Evolutionary conservation across 2,888 invertebrate genomes (phyloP).

Genomic region (Dilophus febrilis): DNA sequence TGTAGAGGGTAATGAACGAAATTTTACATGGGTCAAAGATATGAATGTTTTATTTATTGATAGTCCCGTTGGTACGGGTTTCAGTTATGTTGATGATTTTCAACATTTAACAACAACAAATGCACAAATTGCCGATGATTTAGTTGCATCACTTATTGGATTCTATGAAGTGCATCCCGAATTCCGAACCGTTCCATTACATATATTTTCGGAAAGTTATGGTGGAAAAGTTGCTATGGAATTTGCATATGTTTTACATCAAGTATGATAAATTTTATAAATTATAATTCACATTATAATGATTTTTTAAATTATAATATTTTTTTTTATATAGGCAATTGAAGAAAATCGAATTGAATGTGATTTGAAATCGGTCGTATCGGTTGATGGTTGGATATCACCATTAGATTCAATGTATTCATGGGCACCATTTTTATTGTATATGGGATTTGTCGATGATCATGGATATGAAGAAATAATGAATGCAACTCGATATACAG

Average conservation of each 20-base stretch:
- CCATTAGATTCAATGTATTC: slow-evolving; percentile 1
- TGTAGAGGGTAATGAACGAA: slow-evolving; percentile 44
- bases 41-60: slow-evolving; percentile 77
- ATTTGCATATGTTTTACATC: slow-evolving; percentile 36
- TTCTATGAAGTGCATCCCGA: slow-evolving; percentile 50
- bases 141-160: slow-evolving; percentile 50
- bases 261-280: not conserved
- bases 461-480: not conserved
- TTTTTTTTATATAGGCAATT: no score
- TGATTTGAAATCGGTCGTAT: not conserved
- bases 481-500: not conserved
- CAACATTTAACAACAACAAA: slow-evolving; percentile 37
- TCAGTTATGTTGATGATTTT: slow-evolving; percentile 50
- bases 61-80: slow-evolving; percentile 81
- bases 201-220: slow-evolving; percentile 80
- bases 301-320: no score
- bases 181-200: slow-evolving; percentile 56
- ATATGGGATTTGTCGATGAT: slow-evolving; percentile 1
- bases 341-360: slow-evolving; percentile 9
- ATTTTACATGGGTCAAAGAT: slow-evolving; percentile 58
- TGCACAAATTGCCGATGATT: slow-evolving; percentile 52
- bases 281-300: no score
- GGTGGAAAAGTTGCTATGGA: slow-evolving; percentile 87
- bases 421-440: not conserved
- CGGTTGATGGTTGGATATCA: slow-evolving; percentile 1